phyloP scores from a whole-genome alignment of 2,797 vertebrate species.

The Gallinago stenura region DNA sequence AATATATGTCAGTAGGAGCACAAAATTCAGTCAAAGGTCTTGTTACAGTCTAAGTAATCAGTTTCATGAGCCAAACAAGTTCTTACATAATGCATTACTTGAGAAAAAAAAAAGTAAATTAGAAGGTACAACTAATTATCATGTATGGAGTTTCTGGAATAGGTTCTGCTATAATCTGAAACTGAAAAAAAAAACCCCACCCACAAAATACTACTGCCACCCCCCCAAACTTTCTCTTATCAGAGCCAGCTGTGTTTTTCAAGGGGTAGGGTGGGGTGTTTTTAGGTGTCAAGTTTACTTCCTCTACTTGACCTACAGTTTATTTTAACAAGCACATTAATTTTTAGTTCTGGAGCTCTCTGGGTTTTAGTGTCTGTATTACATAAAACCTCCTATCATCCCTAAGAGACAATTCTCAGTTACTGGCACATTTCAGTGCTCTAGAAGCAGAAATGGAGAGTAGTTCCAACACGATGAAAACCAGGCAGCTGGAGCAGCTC shows the following conservation, averaged over 20 bases:
- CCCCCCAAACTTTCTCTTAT: background rate
- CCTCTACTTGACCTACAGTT: background rate
- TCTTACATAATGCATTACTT: background rate
- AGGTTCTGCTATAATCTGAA: background rate
- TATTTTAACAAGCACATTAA: background rate
- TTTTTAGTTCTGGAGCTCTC: background rate
- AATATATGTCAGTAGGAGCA: fast-evolving
- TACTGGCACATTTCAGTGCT: background rate
- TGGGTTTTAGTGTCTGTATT: background rate
- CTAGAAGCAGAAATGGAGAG: background rate
- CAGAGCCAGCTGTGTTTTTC: background rate
- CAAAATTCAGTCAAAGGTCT: fast-evolving
- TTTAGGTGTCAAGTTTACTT: background rate
- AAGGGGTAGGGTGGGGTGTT: fast-evolving
- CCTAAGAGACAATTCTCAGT: background rate
- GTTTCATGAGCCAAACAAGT: background rate
- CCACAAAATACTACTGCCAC: background rate
- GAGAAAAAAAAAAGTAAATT: fast-evolving
- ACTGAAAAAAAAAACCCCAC: background rate
- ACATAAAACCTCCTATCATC: fast-evolving
- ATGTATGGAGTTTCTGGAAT: fast-evolving
- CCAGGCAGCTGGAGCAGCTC: background rate
- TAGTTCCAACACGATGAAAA: fast-evolving
- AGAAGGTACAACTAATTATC: background rate
- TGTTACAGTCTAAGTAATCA: fast-evolving